These are phyloP conservation scores for Calameuta filiformis DNA, from an alignment of 2,888 invertebrate genomes.

Conservation along the genomic window DNA sequence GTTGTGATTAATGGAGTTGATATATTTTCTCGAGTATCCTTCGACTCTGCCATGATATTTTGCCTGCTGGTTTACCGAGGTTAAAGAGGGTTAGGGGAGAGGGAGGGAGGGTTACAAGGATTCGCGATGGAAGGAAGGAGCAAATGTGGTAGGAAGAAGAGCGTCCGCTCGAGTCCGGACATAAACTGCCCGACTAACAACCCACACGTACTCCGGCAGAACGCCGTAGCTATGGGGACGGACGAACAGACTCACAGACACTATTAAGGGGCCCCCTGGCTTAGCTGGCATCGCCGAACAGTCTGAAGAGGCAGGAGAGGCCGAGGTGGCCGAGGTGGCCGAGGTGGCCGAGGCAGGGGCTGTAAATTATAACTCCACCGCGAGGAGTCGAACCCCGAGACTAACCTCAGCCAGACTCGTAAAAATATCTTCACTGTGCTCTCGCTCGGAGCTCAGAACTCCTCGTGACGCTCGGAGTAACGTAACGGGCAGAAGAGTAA, in stretches of 20 bases:
- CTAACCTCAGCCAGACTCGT: conserved; percentile 45
- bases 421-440: conserved; percentile 48
- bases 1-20: neutral
- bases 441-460: conserved; percentile 23
- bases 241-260: conserved; percentile 35
- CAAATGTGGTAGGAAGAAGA: conserved; percentile 16
- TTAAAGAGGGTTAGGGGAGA: neutral
- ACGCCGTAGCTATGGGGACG: conserved; percentile 30
- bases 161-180: conserved; percentile 17
- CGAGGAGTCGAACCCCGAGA: conserved; percentile 56
- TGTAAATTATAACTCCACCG: conserved; percentile 64
- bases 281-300: conserved; percentile 34
- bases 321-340: neutral
- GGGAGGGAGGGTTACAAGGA: neutral
- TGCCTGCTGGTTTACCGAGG: neutral
- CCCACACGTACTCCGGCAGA: conserved; percentile 54
- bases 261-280: conserved; percentile 40
- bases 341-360: conserved; percentile 33
- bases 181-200: conserved; percentile 63
- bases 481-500: neutral
- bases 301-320: neutral
- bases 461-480: conserved; percentile 22
- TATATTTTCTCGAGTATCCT: neutral
- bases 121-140: neutral
- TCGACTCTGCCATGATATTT: neutral